phyloP scores from a whole-genome alignment of 23 tunicate species.

The Halocynthia aurantium region DNA sequence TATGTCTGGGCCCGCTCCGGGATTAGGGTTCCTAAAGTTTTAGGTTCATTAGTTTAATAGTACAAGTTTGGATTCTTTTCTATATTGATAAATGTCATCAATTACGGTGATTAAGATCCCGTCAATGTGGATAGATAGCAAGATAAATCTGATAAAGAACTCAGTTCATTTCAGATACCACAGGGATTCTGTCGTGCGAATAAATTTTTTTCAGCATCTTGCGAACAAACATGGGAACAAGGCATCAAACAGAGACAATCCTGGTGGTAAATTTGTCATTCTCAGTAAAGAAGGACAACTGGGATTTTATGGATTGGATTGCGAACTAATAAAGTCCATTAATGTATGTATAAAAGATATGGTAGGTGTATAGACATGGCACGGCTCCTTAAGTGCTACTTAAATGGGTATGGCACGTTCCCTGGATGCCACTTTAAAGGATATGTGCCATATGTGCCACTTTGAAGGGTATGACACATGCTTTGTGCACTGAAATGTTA shows the following conservation, averaged over 20 bases:
- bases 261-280: slow-evolving; percentile 62
- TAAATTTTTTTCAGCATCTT: slow-evolving; percentile 74
- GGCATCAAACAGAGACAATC: slow-evolving; percentile 56
- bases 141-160: too few species aligned
- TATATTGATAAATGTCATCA: too few species aligned
- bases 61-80: too few species aligned
- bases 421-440: not conserved
- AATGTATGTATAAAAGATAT: slow-evolving; percentile 25
- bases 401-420: not conserved
- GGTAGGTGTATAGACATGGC: not conserved
- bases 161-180: slow-evolving; percentile 35
- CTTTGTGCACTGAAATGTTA: too few species aligned
- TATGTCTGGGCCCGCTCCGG: too few species aligned
- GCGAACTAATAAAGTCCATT: slow-evolving; percentile 50
- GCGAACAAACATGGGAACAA: slow-evolving; percentile 48
- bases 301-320: slow-evolving; percentile 47
- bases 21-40: too few species aligned
- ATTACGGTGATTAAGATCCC: too few species aligned
- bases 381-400: not conserved
- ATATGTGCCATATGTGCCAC: not conserved
- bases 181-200: slow-evolving; percentile 64
- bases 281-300: slow-evolving; percentile 88
- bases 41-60: too few species aligned
- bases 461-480: not conserved
- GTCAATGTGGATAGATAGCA: too few species aligned